phyloP scores from a whole-genome alignment of 2,888 invertebrate genomes.

The Craniophora ligustri region DNA sequence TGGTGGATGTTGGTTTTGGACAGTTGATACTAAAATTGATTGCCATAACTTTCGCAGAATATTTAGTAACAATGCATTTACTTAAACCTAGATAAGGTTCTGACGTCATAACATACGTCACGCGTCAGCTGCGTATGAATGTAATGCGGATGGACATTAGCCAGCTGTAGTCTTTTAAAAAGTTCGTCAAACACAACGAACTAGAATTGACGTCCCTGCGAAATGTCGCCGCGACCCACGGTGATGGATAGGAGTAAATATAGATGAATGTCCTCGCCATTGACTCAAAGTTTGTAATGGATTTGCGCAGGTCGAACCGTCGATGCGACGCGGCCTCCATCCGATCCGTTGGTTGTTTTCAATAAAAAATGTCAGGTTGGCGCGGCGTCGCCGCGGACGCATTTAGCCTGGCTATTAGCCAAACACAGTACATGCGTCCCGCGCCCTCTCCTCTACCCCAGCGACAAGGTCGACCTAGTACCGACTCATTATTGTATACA shows the following conservation, averaged over 20 bases:
- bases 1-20: background rate
- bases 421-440: conserved; percentile 80
- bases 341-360: conserved; percentile 83
- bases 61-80: conserved; percentile 12
- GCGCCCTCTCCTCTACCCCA: conserved; percentile 69
- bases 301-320: conserved; percentile 79
- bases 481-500: conserved; percentile 60
- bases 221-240: conserved; percentile 63
- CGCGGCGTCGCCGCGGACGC: conserved; percentile 77
- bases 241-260: conserved; percentile 78
- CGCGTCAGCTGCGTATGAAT: conserved; percentile 60
- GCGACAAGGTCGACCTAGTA: conserved; percentile 79
- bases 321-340: conserved; percentile 76
- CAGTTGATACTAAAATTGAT: conserved; percentile 1
- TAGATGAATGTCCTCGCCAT: conserved; percentile 85
- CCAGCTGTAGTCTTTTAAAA: conserved; percentile 64
- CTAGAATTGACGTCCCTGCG: conserved; percentile 63
- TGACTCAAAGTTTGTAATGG: conserved; percentile 84
- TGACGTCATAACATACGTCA: conserved; percentile 59
- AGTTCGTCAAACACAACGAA: conserved; percentile 48
- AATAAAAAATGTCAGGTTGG: conserved; percentile 86
- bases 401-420: conserved; percentile 84
- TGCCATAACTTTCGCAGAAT: background rate
- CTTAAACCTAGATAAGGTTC: conserved; percentile 17
- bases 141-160: conserved; percentile 64